Evolutionary conservation across 2,113 vertebrate genomes (phyloP).

Genomic region (Neolamprologus sp.): DNA sequence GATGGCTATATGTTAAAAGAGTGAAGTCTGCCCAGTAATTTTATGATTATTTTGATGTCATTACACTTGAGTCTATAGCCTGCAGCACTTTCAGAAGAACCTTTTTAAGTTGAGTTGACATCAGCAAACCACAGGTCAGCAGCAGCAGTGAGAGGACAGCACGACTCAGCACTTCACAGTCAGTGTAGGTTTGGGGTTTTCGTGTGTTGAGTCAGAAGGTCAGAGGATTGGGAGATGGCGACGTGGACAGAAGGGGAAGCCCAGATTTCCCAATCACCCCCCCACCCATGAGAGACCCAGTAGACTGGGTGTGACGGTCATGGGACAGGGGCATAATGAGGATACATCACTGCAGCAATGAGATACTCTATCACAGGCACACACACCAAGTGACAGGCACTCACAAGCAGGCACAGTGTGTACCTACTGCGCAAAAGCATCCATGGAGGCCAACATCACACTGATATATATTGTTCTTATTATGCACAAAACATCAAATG

Average conservation of each 20-base stretch:
- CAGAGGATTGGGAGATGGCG: background rate
- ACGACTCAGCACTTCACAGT: slow-evolving; percentile 22
- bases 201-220: background rate
- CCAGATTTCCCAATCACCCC: slow-evolving; percentile 25
- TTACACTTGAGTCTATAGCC: background rate
- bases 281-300: slow-evolving; percentile 10
- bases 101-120: background rate
- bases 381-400: background rate
- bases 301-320: slow-evolving; percentile 50
- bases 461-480: background rate
- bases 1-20: background rate
- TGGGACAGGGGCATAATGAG: slow-evolving; percentile 60
- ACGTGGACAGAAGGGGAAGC: slow-evolving; percentile 27
- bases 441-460: background rate
- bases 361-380: slow-evolving; percentile 47
- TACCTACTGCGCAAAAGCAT: background rate
- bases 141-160: slow-evolving; percentile 1
- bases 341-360: slow-evolving; percentile 63
- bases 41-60: background rate
- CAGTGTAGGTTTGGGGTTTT: background rate
- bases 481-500: background rate
- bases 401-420: background rate
- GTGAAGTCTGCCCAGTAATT: background rate
- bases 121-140: background rate
- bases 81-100: background rate